Conservation (phyloP, 2,113 vertebrate genomes). For the Amblyornis subalaris region DNA sequence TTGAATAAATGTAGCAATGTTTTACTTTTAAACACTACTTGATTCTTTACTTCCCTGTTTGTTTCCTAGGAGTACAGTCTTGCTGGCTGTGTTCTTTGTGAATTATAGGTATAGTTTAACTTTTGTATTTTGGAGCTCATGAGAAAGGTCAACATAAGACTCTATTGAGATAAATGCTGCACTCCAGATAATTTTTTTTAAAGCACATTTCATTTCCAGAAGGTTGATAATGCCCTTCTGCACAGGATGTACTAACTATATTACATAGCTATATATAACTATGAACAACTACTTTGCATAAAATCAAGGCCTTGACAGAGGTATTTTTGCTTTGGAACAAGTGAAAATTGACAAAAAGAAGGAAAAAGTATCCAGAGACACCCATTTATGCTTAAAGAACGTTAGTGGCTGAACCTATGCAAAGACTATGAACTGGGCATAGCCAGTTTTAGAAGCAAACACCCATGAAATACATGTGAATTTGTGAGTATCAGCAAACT, state of each 20-base stretch:
- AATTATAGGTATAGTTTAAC: background rate
- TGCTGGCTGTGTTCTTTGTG: background rate
- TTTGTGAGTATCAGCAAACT: background rate
- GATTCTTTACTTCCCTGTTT: background rate
- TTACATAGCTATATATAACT: background rate
- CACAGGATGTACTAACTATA: background rate
- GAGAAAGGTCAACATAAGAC: background rate
- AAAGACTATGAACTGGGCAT: background rate
- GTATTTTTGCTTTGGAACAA: background rate
- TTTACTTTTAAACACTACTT: background rate
- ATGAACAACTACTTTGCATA: background rate
- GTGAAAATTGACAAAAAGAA: background rate
- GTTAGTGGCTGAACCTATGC: background rate
- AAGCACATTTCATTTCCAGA: background rate
- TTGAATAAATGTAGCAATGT: background rate
- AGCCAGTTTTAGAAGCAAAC: background rate
- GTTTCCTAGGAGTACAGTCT: background rate
- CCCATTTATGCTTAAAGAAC: background rate
- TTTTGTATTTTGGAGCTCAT: background rate
- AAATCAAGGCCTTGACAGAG: background rate
- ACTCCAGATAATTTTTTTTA: background rate
- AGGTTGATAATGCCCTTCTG: background rate
- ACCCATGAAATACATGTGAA: background rate
- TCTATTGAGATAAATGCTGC: background rate
- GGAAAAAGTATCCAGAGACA: background rate